Evolutionary conservation across 2,888 invertebrate species (phyloP), one percentile per base, ranked within the genome.

Genomic region (Lithophane semibrunnea): DNA sequence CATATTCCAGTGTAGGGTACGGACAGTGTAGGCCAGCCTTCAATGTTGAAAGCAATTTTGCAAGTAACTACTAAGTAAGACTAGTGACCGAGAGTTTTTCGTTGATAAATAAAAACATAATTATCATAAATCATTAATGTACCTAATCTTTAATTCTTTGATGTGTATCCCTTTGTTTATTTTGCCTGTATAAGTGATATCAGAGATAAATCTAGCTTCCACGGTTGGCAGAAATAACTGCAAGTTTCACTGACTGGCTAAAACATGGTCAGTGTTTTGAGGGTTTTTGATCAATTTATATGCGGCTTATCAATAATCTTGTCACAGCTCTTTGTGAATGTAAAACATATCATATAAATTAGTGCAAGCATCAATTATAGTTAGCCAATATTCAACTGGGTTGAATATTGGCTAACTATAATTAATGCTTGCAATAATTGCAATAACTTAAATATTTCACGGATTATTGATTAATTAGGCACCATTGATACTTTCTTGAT

Each of bases 161-260:
- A n/a, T 47, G 13, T 61, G 61, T 75, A 60, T 75, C 16, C 16
- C 2, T 75, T 54, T 75, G 47, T 54, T 65, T 47, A 37, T 77
- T 75, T 42, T 75, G 18, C 13, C 4, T 7, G 49, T 21, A 52
- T 18, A 52, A 18, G 47, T 68, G 54, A n/a, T 63, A 80, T 63
- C 21, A 12, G 3, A n/a, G 37, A 65, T 24, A 67, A 60, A 52
- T 67, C 52, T 60, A 60, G 13, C 18, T 60, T 60, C 7, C 18
- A 60, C 42, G 0, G 0, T 79, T 76, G 58, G 9, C 44, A 54
- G 29, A 56, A 54, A 68, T 44, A 56, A 29, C 18, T 44, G 58
- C 44, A 60, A 68, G 60, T 54, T 24, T 16, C 13, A n/a, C 21
- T 79, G n/a, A 77, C 60, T 79, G 5, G 8, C 49, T n/a, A 8